Percentiles rank a stretch among this genome's conserved stretches.
Evolutionary conservation across 2,113 vertebrate species (phyloP).

Genomic region (Nothoprocta pentlandii): DNA sequence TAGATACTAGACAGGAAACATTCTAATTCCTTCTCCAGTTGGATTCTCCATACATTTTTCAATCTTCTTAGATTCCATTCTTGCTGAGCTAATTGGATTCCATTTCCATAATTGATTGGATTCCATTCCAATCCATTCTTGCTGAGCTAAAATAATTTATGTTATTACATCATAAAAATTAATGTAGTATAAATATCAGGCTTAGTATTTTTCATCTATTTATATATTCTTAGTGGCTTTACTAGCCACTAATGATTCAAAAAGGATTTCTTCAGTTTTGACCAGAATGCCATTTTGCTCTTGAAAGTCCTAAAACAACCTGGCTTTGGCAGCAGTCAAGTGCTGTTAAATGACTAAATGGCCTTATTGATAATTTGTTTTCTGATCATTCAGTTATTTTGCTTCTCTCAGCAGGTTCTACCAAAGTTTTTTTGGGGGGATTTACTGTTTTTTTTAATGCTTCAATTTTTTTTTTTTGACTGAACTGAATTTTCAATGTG

Average conservation of each 20-base stretch:
- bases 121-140: background rate
- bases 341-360: background rate
- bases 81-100: too few species aligned
- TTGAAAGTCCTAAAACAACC: background rate
- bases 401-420: background rate
- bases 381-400: background rate
- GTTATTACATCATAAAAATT: background rate
- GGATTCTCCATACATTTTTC: background rate
- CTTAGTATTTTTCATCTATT: background rate
- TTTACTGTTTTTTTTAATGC: background rate
- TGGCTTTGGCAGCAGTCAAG: background rate
- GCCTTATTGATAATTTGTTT: background rate
- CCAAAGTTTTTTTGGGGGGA: background rate
- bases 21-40: background rate
- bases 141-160: background rate
- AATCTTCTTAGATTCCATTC: background rate
- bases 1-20: background rate
- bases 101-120: too few species aligned
- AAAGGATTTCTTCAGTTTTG: background rate
- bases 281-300: background rate
- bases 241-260: background rate
- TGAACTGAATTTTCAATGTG: background rate
- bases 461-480: background rate
- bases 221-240: background rate
- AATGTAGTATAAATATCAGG: background rate